Evolutionary conservation across 2,888 invertebrate genomes (phyloP), one percentile per base, ranked within the genome.

Genomic region (Acleris laterana): DNA sequence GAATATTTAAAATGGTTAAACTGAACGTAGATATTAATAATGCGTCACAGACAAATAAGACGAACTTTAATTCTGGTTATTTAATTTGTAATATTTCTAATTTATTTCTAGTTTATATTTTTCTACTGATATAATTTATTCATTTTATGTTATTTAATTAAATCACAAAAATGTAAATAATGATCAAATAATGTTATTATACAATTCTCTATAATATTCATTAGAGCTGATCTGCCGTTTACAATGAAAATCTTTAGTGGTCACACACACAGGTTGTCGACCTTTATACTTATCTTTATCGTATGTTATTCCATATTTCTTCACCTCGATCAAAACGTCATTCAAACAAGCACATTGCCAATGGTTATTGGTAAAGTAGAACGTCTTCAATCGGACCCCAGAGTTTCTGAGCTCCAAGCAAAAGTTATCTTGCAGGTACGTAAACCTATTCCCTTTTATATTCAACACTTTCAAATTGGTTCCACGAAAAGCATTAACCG

Each of bases 301-400:
- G 53, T 91, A 91, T 16, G 72, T 70, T 25, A 90, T 79, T 9
- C 74, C 72, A 13, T 78, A 75, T 16, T 67, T 76, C 63, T 87
- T 89, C 0, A 88, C 77, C 72, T 91, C 90, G 49, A 79, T 80
- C 2, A 90, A 51, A 38, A 89, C 66, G 51, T 89, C 83, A 51
- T 75, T 78, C 0, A 90, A 74, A 70, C 91, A 91, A 0, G 85
- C 77, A 70, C 92, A 92, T 60, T 90, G 90, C 89, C 89, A 91
- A 1, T 89, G 90, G 63, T 91, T 92, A 9, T 86, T 81, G n/a
- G 88, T 81, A 32, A 91, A 87, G 61, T 79, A 82, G 62, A 91
- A 87, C 68, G 87, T 87, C 1, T 72, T 77, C 20, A 91, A 67
- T 20, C 49, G 74, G 0, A 79, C 83, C 0, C 89, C 88, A 9